A percentile compares a stretch with the other conserved stretches of the same genome.
Conservation (phyloP, 2,113 vertebrate species). For the Telmatochromis sp. region DNA sequence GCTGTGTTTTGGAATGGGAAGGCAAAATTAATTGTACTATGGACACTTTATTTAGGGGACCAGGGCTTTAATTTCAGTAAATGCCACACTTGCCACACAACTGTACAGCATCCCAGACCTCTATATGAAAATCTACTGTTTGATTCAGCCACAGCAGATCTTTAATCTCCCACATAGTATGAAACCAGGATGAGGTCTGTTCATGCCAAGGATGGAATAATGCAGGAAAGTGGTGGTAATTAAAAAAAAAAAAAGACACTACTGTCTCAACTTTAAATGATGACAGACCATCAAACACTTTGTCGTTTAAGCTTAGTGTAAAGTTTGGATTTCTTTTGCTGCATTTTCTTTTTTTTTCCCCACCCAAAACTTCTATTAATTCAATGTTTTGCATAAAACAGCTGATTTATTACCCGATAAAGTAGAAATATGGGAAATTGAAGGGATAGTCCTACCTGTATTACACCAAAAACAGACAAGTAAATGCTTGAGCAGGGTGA, state of each 20-base stretch:
- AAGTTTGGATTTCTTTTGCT: not conserved
- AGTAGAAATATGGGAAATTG: not conserved
- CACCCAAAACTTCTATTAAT: not conserved
- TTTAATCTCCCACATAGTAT: not conserved
- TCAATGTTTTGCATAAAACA: not conserved
- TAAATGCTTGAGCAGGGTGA: not conserved
- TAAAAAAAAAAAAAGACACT: not conserved
- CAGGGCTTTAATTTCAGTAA: not conserved
- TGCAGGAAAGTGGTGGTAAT: not conserved
- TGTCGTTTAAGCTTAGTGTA: not conserved
- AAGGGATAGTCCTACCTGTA: not conserved
- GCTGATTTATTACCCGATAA: not conserved
- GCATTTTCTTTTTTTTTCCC: not conserved
- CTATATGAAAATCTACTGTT: not conserved
- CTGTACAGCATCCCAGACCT: not conserved
- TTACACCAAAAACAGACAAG: not conserved
- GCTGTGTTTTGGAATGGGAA: not conserved
- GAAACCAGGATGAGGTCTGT: not conserved
- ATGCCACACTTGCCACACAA: not conserved
- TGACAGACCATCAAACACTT: not conserved
- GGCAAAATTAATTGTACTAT: not conserved
- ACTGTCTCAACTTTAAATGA: not conserved
- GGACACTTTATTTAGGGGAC: not conserved
- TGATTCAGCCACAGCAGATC: not conserved
- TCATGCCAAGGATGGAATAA: not conserved